Evolutionary conservation across 1,140 invertebrate species (phyloP).

Genomic region (Brachystomella parvula): DNA sequence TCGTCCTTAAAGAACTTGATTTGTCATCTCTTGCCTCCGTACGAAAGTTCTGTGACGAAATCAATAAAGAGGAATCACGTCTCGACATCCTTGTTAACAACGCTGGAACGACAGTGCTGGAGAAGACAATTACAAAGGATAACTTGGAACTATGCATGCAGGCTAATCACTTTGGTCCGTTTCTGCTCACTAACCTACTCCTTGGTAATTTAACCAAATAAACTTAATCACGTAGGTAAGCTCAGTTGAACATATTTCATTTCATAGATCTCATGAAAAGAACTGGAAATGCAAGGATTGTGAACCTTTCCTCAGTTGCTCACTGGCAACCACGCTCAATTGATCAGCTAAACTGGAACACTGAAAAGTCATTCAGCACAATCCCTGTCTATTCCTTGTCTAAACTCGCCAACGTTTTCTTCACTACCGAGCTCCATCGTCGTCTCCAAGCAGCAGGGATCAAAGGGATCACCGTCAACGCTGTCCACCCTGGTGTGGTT

Average conservation of each 20-base stretch:
- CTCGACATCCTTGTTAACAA: conserved; percentile 50
- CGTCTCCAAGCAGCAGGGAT: conserved; percentile 47
- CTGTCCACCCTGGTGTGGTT: conserved; percentile 23
- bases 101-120: conserved; percentile 41
- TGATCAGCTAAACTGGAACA: conserved; percentile 69
- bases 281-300: conserved; percentile 62
- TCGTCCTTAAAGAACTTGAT: conserved; percentile 36
- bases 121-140: conserved; percentile 45
- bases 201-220: conserved; percentile 43
- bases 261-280: conserved; percentile 63
- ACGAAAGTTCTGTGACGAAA: conserved; percentile 30
- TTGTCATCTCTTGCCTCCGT: conserved; percentile 30
- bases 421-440: conserved; percentile 68
- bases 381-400: conserved; percentile 69
- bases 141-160: conserved; percentile 45
- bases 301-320: conserved; percentile 73
- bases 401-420: conserved; percentile 80
- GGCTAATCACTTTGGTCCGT: conserved; percentile 47
- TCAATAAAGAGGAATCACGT: conserved; percentile 38
- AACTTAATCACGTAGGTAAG: too few species aligned
- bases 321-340: conserved; percentile 60
- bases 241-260: neutral
- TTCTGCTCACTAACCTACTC: conserved; percentile 46
- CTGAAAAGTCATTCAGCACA: conserved; percentile 54
- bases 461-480: conserved; percentile 15